Evolutionary conservation across 2,113 vertebrate genomes (phyloP).

Genomic region (Poeciliopsis prolifica): DNA sequence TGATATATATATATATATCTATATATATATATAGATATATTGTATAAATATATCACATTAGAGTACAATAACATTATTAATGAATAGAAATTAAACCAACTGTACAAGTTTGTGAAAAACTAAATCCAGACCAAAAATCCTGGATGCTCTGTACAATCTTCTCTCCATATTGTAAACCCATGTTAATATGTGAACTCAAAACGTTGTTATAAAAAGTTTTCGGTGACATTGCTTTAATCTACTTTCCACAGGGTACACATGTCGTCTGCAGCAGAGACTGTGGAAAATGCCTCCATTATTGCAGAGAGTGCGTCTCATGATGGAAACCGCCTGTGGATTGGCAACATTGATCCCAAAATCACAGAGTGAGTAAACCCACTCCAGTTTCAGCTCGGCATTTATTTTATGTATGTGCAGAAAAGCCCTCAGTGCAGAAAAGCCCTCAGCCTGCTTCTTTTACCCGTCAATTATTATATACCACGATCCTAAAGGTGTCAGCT

Average conservation of each 20-base stretch:
- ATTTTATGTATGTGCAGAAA: neutral
- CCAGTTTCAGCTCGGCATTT: neutral
- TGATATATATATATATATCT: neutral
- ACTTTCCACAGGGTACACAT: conserved; percentile 74
- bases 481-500: neutral
- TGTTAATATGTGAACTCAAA: neutral
- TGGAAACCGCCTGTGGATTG: conserved; percentile 95
- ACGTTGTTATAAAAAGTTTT: neutral
- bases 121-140: neutral
- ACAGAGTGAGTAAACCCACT: conserved; percentile 88
- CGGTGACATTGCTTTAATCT: neutral
- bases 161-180: neutral
- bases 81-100: neutral
- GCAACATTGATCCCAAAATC: conserved; percentile 96
- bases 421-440: neutral
- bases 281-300: conserved; percentile 95
- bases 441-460: neutral
- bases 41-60: too few species aligned
- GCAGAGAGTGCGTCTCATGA: conserved; percentile 91
- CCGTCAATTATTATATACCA: neutral
- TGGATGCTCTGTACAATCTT: neutral
- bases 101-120: neutral
- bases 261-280: conserved; percentile 86
- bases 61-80: neutral
- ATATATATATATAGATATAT: too few species aligned